Evolutionary conservation across 1,140 invertebrate species (phyloP), one percentile per base, ranked within the genome.

Genomic region (Dinoponera quadriceps): DNA sequence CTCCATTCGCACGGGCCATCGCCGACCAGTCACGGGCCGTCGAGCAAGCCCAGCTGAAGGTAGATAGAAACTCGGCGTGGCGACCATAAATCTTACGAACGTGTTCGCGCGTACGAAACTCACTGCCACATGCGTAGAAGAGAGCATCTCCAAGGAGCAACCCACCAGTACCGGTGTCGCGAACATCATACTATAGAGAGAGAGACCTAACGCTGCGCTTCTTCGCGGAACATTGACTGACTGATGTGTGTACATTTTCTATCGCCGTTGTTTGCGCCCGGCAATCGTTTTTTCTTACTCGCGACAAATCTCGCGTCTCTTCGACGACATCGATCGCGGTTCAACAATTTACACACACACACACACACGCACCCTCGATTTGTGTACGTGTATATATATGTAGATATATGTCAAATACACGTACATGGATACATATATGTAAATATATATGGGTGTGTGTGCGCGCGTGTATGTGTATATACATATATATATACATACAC

Each of bases 11-110:
- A 92, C 69, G 91, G 91, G 68, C 90, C 91, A 29, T 89, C 91
- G 62, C 90, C 91, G 22, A 89, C 91, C 69, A 91, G 90, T 55
- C 91, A 91, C 20, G 91, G 91, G n/a, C 90, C 91, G 14, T 85
- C 91, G 14, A 83, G 87, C 33, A 92, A 92, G 71, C 91, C 91
- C 14, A 92, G 91, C 91, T 92, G 91, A 92, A 92, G 89, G 84
- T 92, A 91, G 81, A 85, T 85, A 25, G 51, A 83, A 75, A 48
- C 48, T 57, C 5, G 11, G 71, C 49, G 49, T 73, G 62, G 60
- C 55, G 82, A 51, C 18, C 49, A n/a, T 20, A 59, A 55, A 3
- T 11, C 18, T 11, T 77, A 57, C n/a, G n/a, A n/a, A n/a, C n/a
- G n/a, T n/a, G 59, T 77, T 49, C 20, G 20, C 27, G 38, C 49